Evolutionary conservation across 2,888 invertebrate species (phyloP), one percentile per base, ranked within the genome.

Genomic region (Drosophila monieri): DNA sequence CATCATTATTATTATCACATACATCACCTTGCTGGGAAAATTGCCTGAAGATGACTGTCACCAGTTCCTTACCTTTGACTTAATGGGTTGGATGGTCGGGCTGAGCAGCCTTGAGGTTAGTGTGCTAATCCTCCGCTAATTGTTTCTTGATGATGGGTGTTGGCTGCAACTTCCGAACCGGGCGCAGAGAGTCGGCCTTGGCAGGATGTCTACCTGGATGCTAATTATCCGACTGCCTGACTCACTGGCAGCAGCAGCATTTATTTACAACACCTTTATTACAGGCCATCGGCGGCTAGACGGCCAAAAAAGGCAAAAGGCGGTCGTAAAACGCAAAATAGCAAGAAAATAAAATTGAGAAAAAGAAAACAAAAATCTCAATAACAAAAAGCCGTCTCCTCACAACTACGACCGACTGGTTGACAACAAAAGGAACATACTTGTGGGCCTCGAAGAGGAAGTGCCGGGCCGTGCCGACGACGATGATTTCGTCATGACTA

Each of bases 111-210:
- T 37, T 18, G 30, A 39, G 66, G 53, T 46, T 58, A 15, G 37
- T 44, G 35, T 47, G 78, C 77, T 87, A 85, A 87, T 87, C 87
- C 76, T n/a, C 44, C 32, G 62, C 87, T 87, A 83, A 83, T 83
- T 85, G 81, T 55, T 87, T 85, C 85, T 87, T 87, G 78, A 83
- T 83, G 85, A 18, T 15, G 35, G n/a, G 35, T n/a, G 15, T 10
- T 73, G 58, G 81, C 74, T 69, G 73, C 53, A 70, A 73, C 67
- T n/a, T 46, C 69, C 58, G 65, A 73, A 71, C 57, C 58, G 48
- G 52, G 18, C 6, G 35, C 53, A 46, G 41, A 15, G 12, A 41
- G 47, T 9, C 53, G 64, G 48, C 73, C 46, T 58, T 57, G 53
- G 44, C 49, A 52, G 70, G 68, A 68, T 35, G 61, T 43, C 65